phyloP scores from a whole-genome alignment of 1,140 invertebrate genomes.

The Subanguina moxae region DNA sequence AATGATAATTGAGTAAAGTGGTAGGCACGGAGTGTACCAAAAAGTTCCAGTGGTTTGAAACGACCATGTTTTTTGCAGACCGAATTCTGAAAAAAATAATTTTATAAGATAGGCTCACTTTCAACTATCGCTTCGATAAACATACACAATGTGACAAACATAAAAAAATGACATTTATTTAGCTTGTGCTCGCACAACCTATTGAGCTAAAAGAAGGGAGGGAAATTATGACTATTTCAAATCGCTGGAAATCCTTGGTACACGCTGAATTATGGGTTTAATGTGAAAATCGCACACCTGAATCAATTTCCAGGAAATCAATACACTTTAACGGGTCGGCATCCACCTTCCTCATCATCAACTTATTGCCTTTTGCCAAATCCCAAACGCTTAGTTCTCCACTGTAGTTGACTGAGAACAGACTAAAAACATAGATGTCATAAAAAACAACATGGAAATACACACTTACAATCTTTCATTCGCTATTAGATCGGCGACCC shows the following conservation, averaged over 20 bases:
- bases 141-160: no score
- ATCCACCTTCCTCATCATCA: conserved; percentile 6
- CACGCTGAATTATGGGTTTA: background rate
- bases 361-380: conserved; percentile 19
- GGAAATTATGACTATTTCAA: conserved; percentile 18
- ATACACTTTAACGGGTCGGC: conserved; percentile 35
- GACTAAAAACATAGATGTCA: conserved; percentile 33
- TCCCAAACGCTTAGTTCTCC: conserved; percentile 45
- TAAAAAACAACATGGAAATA: background rate
- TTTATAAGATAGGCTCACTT: background rate
- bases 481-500: conserved; percentile 43
- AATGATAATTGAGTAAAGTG: background rate
- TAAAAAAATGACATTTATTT: no score
- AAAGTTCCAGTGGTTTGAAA: background rate
- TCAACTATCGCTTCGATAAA: no score
- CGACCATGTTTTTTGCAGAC: no score
- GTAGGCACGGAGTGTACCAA: background rate
- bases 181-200: no score
- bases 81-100: background rate
- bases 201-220: background rate
- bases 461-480: conserved; percentile 5
- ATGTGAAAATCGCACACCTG: background rate
- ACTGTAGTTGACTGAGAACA: conserved; percentile 49
- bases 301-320: conserved; percentile 16
- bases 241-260: no score